Percentiles rank a stretch among this genome's conserved stretches.
phyloP scores from a whole-genome alignment of 2,113 vertebrate genomes.

The Sclerurus mexicanus region DNA sequence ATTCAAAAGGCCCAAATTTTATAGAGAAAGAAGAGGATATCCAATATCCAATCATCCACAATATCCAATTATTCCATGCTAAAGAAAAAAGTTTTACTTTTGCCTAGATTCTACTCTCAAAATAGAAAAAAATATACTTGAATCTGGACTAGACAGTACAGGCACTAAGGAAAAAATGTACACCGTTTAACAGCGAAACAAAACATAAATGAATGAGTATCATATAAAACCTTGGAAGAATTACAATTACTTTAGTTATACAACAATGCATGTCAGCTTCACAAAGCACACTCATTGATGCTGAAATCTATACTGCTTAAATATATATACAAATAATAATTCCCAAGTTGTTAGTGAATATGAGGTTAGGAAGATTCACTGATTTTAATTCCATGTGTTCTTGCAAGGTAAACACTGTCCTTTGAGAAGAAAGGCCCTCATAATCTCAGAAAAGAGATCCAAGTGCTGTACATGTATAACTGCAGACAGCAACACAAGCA shows the following conservation, averaged over 20 bases:
- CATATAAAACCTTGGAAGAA: background rate
- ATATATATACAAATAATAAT: background rate
- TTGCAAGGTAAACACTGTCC: background rate
- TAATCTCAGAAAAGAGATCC: background rate
- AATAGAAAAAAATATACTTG: background rate
- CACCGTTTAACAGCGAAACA: background rate
- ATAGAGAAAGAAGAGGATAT: background rate
- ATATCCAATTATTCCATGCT: background rate
- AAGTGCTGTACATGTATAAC: background rate
- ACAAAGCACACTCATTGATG: background rate
- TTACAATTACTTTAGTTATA: background rate
- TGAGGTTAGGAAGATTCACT: background rate
- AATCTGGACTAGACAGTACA: background rate
- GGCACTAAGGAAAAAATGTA: background rate
- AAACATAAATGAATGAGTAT: background rate
- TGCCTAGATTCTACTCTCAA: background rate
- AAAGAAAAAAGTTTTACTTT: background rate
- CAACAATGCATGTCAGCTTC: background rate
- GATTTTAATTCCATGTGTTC: background rate
- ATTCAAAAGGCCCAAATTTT: background rate
- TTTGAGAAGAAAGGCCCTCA: background rate
- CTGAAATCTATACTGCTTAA: background rate
- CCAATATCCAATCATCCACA: background rate
- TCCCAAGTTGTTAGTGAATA: background rate
- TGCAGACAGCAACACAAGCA: background rate